phyloP scores from a whole-genome alignment of 2,888 invertebrate species.

The Spodoptera exigua region DNA sequence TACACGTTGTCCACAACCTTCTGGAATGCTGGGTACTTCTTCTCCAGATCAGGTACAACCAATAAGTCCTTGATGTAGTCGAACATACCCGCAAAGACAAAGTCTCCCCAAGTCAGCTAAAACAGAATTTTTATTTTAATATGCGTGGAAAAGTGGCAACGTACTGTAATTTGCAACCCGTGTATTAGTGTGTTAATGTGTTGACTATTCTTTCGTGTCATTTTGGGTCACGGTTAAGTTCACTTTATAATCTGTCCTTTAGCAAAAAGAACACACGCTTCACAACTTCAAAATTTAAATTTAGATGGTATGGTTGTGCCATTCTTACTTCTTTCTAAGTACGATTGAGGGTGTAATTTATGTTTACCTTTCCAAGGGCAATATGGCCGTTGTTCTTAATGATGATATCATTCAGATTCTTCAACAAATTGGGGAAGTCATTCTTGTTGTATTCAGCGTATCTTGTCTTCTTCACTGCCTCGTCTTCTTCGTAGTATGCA shows the following conservation, averaged over 20 bases:
- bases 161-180: too few relatives aligned
- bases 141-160: conserved; percentile 63
- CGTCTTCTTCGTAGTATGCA: conserved; percentile 55
- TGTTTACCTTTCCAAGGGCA: conserved; percentile 62
- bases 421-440: conserved; percentile 57
- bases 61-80: conserved; percentile 60
- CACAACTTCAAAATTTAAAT: too few relatives aligned
- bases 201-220: too few relatives aligned
- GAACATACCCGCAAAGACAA: conserved; percentile 61
- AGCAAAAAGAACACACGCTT: too few relatives aligned
- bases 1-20: conserved; percentile 69
- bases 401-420: conserved; percentile 57
- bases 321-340: too few relatives aligned
- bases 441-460: conserved; percentile 55
- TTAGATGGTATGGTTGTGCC: too few relatives aligned
- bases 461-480: conserved; percentile 52
- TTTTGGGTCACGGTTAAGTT: too few relatives aligned
- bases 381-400: conserved; percentile 64
- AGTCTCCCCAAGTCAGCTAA: conserved; percentile 70
- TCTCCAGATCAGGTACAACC: conserved; percentile 65
- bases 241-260: too few relatives aligned
- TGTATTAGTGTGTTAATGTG: too few relatives aligned
- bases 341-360: too few relatives aligned
- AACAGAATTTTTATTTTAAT: conserved; percentile 11
- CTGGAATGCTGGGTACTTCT: conserved; percentile 73